Conservation (phyloP, 2,797 vertebrate genomes). For the Spinus olivaceus region DNA sequence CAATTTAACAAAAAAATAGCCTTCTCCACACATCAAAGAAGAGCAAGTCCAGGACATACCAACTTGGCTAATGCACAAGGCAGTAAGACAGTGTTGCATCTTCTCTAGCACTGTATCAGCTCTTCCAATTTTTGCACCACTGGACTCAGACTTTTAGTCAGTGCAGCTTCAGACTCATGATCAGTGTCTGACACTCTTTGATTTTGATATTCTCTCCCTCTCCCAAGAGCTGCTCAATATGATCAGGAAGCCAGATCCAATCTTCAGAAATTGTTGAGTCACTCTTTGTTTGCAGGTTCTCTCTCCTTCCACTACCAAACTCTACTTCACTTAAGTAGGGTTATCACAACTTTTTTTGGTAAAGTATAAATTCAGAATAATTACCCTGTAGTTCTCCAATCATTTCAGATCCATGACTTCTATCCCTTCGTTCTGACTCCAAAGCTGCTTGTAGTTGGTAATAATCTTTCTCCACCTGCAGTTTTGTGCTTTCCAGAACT, state of each 20-base stretch:
- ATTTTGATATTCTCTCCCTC: neutral
- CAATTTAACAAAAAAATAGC: neutral
- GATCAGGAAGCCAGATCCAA: neutral
- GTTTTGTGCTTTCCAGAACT: conserved; percentile 82
- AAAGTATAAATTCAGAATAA: neutral
- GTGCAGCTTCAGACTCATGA: neutral
- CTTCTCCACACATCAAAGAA: neutral
- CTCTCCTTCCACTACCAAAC: neutral
- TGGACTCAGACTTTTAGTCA: neutral
- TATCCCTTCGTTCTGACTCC: conserved; percentile 91
- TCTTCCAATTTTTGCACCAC: neutral
- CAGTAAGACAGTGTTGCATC: neutral
- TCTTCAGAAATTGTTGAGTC: neutral
- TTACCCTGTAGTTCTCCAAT: conserved; percentile 95
- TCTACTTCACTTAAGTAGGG: neutral
- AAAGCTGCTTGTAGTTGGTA: conserved; percentile 90
- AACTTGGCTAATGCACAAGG: neutral
- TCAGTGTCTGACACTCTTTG: neutral
- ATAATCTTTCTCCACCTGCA: conserved; percentile 89
- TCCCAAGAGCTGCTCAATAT: neutral
- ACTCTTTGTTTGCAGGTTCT: neutral
- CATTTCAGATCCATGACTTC: conserved; percentile 94
- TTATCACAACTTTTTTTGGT: neutral
- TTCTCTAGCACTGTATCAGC: neutral
- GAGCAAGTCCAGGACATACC: neutral